These are phyloP conservation scores for Papilio machaon DNA, from an alignment of 1,140 invertebrate genomes.

Conservation along the genomic window DNA sequence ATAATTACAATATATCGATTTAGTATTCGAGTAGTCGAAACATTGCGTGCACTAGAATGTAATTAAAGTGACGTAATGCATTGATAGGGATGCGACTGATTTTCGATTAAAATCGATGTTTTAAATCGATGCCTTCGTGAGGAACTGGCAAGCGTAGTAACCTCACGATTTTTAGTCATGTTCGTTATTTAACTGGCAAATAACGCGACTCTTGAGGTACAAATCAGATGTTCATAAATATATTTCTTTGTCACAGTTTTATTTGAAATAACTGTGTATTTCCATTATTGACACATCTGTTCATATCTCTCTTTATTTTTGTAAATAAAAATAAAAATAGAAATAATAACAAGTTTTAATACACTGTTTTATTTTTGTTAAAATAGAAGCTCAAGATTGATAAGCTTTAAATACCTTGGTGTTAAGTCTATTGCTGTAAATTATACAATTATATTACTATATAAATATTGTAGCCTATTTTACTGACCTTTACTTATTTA, in stretches of 20 bases:
- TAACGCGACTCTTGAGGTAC: neutral
- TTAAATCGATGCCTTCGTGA: conserved; percentile 46
- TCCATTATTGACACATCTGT: too few species aligned
- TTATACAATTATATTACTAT: conserved; percentile 20
- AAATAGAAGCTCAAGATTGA: neutral
- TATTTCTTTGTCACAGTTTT: neutral
- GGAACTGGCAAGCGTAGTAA: conserved; percentile 42
- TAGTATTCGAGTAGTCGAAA: conserved; percentile 35
- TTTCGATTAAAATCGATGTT: conserved; percentile 53
- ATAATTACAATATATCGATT: conserved; percentile 40
- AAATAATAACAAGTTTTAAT: too few species aligned
- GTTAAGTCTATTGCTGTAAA: neutral
- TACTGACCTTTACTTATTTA: conserved; percentile 26
- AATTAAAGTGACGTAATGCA: conserved; percentile 41
- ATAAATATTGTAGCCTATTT: conserved; percentile 18
- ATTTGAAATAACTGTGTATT: neutral
- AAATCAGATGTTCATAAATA: neutral
- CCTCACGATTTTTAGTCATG: conserved; percentile 46
- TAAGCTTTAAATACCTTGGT: neutral
- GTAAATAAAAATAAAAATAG: too few species aligned
- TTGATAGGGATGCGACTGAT: conserved; percentile 48
- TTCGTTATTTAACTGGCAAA: neutral
- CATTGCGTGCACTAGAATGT: conserved; percentile 37
- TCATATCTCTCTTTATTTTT: too few species aligned
- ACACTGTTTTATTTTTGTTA: neutral